These are phyloP conservation scores for Oreochromis grahami DNA, from an alignment of 2,797 vertebrate species.

Conservation along the genomic window DNA sequence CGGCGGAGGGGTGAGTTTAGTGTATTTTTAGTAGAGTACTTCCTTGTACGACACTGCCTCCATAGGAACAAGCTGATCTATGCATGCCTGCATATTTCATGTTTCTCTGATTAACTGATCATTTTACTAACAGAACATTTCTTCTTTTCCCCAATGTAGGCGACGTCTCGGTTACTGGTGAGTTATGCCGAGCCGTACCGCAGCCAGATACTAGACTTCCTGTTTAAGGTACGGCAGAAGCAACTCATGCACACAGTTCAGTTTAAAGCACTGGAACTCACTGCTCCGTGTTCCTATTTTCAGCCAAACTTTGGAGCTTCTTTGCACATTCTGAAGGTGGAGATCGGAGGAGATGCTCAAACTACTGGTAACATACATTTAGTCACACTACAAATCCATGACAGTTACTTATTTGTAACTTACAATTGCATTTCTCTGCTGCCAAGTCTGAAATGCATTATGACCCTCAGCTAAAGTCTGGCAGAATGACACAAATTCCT, in stretches of 20 bases:
- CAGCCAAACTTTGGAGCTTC: slow-evolving; percentile 95
- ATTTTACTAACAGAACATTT: not conserved
- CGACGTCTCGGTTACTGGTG: slow-evolving; percentile 91
- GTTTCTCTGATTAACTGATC: not conserved
- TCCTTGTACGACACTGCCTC: slow-evolving; percentile 9
- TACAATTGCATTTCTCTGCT: not conserved
- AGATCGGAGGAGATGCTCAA: slow-evolving; percentile 96
- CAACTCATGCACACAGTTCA: rapidly evolving
- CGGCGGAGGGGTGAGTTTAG: slow-evolving; percentile 79
- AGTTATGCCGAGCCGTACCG: slow-evolving; percentile 92
- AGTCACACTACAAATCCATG: not conserved
- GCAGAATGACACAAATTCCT: not conserved
- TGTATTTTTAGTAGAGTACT: not conserved
- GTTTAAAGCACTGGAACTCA: not conserved
- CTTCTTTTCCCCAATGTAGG: slow-evolving; percentile 71
- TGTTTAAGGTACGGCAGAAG: slow-evolving; percentile 85
- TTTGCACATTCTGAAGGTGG: slow-evolving; percentile 95
- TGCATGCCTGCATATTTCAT: too few species aligned
- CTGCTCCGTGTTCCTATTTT: not conserved
- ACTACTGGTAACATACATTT: slow-evolving; percentile 82
- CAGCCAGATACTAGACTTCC: slow-evolving; percentile 90
- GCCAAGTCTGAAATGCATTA: not conserved
- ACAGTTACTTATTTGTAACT: not conserved
- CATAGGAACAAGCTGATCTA: not conserved
- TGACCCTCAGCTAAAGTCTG: not conserved